phyloP scores from a whole-genome alignment of 2,888 invertebrate species.

The Leucophora obtusa region DNA sequence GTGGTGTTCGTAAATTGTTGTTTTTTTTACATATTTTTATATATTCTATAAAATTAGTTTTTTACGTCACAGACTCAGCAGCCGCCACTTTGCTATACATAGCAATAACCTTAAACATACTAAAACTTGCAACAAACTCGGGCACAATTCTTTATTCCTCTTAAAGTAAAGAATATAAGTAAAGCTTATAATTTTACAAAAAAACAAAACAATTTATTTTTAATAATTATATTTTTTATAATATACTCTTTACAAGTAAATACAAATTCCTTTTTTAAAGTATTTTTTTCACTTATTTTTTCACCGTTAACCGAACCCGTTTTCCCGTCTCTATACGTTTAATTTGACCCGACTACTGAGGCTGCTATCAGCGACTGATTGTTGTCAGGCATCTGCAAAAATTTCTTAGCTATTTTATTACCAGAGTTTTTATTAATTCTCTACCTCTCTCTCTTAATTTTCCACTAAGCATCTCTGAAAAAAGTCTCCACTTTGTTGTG shows the following conservation, averaged over 20 bases:
- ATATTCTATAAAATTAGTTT: conserved; percentile 30
- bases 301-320: conserved; percentile 52
- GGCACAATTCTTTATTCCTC: conserved; percentile 19
- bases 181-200: conserved; percentile 28
- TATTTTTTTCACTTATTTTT: conserved; percentile 27
- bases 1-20: conserved; percentile 24
- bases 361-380: conserved; percentile 65
- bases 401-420: conserved; percentile 31
- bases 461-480: conserved; percentile 49
- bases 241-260: conserved; percentile 10
- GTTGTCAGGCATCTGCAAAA: conserved; percentile 62
- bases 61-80: conserved; percentile 65
- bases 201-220: conserved; percentile 6
- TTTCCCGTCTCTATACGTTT: conserved; percentile 56
- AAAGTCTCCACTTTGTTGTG: conserved; percentile 50
- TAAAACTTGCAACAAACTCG: conserved; percentile 52
- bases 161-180: conserved; percentile 50
- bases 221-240: neutral
- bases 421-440: conserved; percentile 36
- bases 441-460: conserved; percentile 25
- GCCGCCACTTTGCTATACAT: conserved; percentile 64
- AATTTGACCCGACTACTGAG: conserved; percentile 62
- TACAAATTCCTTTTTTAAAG: conserved; percentile 16
- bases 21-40: conserved; percentile 24
- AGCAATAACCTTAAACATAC: conserved; percentile 63